Evolutionary conservation across 2,888 invertebrate species (phyloP), one percentile per base, ranked within the genome.

Genomic region (Phyto melanocephala): DNA sequence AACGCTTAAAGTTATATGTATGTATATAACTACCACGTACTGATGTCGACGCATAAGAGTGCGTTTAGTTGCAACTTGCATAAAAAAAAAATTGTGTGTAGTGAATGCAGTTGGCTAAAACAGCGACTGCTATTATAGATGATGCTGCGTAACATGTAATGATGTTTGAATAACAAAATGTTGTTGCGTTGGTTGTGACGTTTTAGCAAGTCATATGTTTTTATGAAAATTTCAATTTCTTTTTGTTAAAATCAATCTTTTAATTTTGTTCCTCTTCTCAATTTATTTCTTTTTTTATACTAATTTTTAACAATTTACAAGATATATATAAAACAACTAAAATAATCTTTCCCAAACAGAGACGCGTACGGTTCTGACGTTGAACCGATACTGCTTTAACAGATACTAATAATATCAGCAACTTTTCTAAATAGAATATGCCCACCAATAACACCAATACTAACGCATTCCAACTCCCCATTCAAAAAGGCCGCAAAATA

Each of bases 381-480:
- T 90, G 87, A 91, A 90, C 91, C 91, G 90, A 90, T 89, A 90
- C 91, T 91, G 86, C 86, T 85, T 72, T 80, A 84, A 80, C 77
- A 83, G 88, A 88, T 85, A 90, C 88, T 89, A 88, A 84, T 86
- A 83, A 86, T 85, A 84, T 71, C 81, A 80, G 78, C 85, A 75
- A 87, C 86, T 87, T 89, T 89, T 89, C 90, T 89, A 88, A 87
- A 88, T 88, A 89, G 89, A 90, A 89, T 88, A 72, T 56, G 72
- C 58, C 72, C 72, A 72, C 72, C 65, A 60, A 28, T 74, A 80
- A 67, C 79, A 65, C 58, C 45, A 52, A 74, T 20, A 63, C 80
- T 24, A 20, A 56, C 11, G 45, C 67, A 81, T 56, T 28, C 6
- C 54, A 70, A 83, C 84, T 84, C 85, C 80, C 58, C 75, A 80